These are phyloP conservation scores for Anguilla rostrata DNA, from an alignment of 2,113 vertebrate species.

Conservation along the genomic window DNA sequence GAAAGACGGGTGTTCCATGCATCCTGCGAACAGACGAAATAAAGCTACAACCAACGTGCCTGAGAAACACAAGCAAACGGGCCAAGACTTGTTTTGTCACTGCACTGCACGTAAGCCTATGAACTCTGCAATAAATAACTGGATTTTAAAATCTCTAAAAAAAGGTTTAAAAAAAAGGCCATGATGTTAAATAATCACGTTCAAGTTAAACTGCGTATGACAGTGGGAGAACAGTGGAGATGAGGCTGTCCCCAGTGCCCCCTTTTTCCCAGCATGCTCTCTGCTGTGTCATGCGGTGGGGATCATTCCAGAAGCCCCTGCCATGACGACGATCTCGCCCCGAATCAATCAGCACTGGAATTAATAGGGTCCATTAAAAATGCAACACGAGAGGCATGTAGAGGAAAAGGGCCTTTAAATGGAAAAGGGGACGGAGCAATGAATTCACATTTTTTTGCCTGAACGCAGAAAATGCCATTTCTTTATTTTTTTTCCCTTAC, in stretches of 20 bases:
- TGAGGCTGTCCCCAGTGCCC: background rate
- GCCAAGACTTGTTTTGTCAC: too few species aligned
- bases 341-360: conserved; percentile 4
- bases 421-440: conserved; percentile 18
- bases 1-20: too few species aligned
- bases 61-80: too few species aligned
- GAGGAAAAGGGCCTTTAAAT: conserved; percentile 9
- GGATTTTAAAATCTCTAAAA: too few species aligned
- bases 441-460: conserved; percentile 14
- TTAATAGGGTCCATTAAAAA: conserved; percentile 1
- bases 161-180: too few species aligned
- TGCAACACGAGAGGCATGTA: conserved; percentile 7
- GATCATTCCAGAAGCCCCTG: background rate
- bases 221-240: background rate
- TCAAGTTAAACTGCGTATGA: background rate
- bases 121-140: too few species aligned
- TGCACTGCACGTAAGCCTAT: too few species aligned
- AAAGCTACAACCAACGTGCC: too few species aligned
- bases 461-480: conserved; percentile 27
- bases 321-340: background rate
- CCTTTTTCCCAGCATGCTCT: background rate
- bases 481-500: background rate
- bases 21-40: too few species aligned
- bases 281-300: background rate
- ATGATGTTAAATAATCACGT: background rate